Evolutionary conservation across 1,140 invertebrate genomes (phyloP).

Genomic region (Lordiphosa stackelbergi): DNA sequence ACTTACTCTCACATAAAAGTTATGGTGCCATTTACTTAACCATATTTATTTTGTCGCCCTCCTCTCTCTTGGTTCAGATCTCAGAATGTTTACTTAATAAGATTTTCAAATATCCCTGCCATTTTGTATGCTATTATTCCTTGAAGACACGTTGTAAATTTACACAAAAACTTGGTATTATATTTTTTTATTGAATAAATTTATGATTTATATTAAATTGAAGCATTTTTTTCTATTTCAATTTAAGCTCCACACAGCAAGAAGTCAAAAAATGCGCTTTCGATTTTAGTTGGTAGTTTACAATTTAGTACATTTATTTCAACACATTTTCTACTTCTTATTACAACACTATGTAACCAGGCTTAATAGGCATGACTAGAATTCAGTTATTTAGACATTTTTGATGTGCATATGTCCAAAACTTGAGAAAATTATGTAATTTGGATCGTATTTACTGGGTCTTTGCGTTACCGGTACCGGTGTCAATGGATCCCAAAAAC

Average conservation of each 20-base stretch:
- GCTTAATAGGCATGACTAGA: too few species aligned
- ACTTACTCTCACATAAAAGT: not conserved
- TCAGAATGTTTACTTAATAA: conserved; percentile 39
- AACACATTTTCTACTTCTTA: too few species aligned
- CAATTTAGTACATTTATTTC: too few species aligned
- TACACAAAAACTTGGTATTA: conserved; percentile 33
- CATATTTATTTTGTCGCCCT: conserved; percentile 23
- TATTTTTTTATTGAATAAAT: conserved; percentile 34
- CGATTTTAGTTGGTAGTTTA: conserved; percentile 12
- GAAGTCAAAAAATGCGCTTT: conserved; percentile 62
- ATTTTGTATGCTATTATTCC: not conserved
- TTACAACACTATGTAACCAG: too few species aligned
- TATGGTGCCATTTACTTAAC: conserved; percentile 63
- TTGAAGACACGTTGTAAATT: not conserved
- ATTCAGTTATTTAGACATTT: too few species aligned
- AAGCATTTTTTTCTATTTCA: conserved; percentile 41
- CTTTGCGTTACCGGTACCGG: too few species aligned
- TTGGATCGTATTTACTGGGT: too few species aligned
- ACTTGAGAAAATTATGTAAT: too few species aligned
- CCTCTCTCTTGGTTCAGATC: conserved; percentile 16
- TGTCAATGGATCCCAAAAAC: too few species aligned
- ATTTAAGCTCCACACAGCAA: conserved; percentile 37
- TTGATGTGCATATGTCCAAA: too few species aligned
- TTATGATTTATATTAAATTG: conserved; percentile 31
- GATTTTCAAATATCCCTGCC: conserved; percentile 32